Conservation (phyloP, 1,140 invertebrate genomes). For the Pentalonia nigronervosa region DNA sequence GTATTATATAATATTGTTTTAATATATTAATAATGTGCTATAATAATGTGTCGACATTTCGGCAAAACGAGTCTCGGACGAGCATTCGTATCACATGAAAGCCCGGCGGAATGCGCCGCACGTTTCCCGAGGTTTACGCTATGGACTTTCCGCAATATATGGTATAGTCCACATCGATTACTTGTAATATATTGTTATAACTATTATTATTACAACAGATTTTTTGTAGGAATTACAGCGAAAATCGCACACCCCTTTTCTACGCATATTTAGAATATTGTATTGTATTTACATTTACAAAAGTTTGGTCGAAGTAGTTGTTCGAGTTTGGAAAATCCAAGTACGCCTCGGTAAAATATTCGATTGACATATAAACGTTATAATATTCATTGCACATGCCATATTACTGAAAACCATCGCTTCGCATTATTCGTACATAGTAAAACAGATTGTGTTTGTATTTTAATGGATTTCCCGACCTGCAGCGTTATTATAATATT, state of each 20-base stretch:
- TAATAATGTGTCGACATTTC: background rate
- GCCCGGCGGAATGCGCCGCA: background rate
- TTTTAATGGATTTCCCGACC: background rate
- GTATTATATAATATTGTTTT: too few relatives aligned
- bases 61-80: background rate
- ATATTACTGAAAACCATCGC: background rate
- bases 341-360: background rate
- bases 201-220: too few relatives aligned
- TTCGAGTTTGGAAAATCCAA: background rate
- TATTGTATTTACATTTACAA: background rate
- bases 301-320: background rate
- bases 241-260: background rate
- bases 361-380: too few relatives aligned
- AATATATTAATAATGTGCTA: too few relatives aligned
- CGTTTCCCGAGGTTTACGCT: background rate
- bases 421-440: background rate
- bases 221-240: background rate
- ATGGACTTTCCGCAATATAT: background rate
- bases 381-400: background rate
- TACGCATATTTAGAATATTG: background rate
- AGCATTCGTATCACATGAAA: background rate
- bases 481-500: background rate
- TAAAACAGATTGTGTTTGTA: background rate
- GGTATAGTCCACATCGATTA: background rate
- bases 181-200: background rate